Base-by-base conservation (phyloP, 2,888 invertebrate species). In the Meloe dianella region DNA sequence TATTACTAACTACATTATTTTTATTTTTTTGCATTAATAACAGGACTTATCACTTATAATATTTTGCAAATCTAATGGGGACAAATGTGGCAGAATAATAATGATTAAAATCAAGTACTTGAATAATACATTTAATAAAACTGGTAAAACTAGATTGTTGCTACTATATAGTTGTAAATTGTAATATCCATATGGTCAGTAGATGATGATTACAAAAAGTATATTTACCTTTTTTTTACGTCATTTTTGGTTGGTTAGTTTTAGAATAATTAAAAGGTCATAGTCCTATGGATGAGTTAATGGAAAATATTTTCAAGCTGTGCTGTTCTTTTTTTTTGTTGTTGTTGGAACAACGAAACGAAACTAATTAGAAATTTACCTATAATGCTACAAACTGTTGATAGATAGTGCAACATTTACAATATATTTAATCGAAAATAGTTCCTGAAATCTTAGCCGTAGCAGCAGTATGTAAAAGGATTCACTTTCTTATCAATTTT, bases 91-190 rank as follows among this genome's bases (percentile, higher is more conserved):
- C 29, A 30, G 30, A 30, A 5, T n/a, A n/a, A 30, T 4, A 17
- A 32, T 17, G 32, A 29, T 58, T 32, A 58, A 30, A 14, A 32
- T 30, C 29, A 58, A 30, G 17, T 14, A 30, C 4, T 32, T 38
- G 59, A 59, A 38, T 38, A 20, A 20, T 30, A 10, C 17, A 29
- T 32, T 27, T 29, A 30, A 17, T 32, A 24, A 32, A 35, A 38
- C 59, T 59, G 65, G 65, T 35, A 61, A 12, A 57, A 60, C 61
- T 62, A 62, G 58, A 65, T 56, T 57, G 8, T 32, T 22, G 14
- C 32, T 12, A 24, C 29, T 61, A 58, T 58, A 30, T 58, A 30
- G 32, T 29, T 29, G 32, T 58, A 58, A 14, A 59, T 38, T 38
- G 35, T 20, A 22, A 59, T 35, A 22, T 32, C 38, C 59, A 22